Conservation (phyloP, 2,797 vertebrate species). For the Synanceia verrucosa region DNA sequence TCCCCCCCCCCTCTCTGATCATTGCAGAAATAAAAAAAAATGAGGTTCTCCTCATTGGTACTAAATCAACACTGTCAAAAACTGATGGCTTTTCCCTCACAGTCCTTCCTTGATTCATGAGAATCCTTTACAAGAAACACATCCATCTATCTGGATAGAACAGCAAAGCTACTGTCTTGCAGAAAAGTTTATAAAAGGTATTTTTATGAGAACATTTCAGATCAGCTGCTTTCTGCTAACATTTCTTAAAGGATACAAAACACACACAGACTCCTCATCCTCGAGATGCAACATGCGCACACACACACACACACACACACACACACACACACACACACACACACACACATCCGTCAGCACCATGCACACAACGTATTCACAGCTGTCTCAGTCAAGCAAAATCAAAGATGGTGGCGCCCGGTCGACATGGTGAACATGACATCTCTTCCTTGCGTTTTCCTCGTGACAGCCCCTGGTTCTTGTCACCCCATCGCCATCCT, state of each 20-base stretch:
- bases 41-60: too few relatives aligned
- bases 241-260: slow-evolving; percentile 14
- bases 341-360: slow-evolving; percentile 39
- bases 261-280: not conserved
- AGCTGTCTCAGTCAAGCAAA: slow-evolving; percentile 53
- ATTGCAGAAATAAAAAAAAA: too few relatives aligned
- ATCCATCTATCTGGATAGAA: slow-evolving; percentile 15
- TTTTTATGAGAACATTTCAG: slow-evolving; percentile 16
- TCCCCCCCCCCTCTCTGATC: too few relatives aligned
- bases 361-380: slow-evolving; percentile 32
- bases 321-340: not conserved
- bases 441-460: slow-evolving; percentile 53
- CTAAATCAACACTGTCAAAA: too few relatives aligned
- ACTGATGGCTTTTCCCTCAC: too few relatives aligned
- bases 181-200: slow-evolving; percentile 2
- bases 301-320: not conserved
- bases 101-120: too few relatives aligned
- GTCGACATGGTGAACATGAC: slow-evolving; percentile 51
- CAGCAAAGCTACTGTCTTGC: slow-evolving; percentile 22
- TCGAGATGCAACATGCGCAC: not conserved
- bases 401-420: slow-evolving; percentile 62
- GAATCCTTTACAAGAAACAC: slow-evolving; percentile 67
- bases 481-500: slow-evolving; percentile 63
- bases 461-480: slow-evolving; percentile 75
- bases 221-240: slow-evolving; percentile 16